Base-by-base conservation (phyloP, 2,113 vertebrate species). In the Aplodontia rufa region DNA sequence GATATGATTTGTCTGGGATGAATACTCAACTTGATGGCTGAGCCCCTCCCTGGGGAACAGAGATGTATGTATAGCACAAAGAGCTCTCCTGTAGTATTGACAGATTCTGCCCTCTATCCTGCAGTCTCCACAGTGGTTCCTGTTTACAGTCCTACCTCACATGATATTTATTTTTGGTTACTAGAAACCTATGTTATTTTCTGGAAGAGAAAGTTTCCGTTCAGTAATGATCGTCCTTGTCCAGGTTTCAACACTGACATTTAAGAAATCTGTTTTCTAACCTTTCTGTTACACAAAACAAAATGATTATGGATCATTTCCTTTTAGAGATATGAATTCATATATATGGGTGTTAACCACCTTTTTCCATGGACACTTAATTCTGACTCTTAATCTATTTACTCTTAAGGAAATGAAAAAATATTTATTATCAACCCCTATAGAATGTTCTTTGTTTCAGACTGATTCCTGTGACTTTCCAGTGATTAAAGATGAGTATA, bases 181-280 rank as follows among this genome's bases (percentile, higher is more conserved):
- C 28, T 53, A 55, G 40, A 81, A 93, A 86, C 35, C 40, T 2
- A n/a, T 49, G 20, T 91, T 74, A 78, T 82, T 82, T 71, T 82
- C 51, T 83, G 40, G 62, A 91, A 87, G 35, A 94, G 42, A 84
- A 37, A 40, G 26, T 13, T 68, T 88, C 20, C 8, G 90, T 84
- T 92, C 90, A 64, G 40, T 66, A 87, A 76, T 37, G 10, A 5
- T 49, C 78, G 32, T 90, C 58, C 32, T 94, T 84, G 35, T 60
- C 35, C 22, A 62, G 76, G 71, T 87, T 94, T 93, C 58, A 55
- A 64, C n/a, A n/a, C 1, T 80, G 35, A 91, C 58, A 72, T 92
- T 97, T 93, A 86, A 93, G 28, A 92, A 97, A 84, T 96, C 40
- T 80, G 60, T 78, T 90, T 92, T 87, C 47, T 96, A 71, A 92